phyloP scores from a whole-genome alignment of 2,113 vertebrate genomes.

The Gymnarchus niloticus region DNA sequence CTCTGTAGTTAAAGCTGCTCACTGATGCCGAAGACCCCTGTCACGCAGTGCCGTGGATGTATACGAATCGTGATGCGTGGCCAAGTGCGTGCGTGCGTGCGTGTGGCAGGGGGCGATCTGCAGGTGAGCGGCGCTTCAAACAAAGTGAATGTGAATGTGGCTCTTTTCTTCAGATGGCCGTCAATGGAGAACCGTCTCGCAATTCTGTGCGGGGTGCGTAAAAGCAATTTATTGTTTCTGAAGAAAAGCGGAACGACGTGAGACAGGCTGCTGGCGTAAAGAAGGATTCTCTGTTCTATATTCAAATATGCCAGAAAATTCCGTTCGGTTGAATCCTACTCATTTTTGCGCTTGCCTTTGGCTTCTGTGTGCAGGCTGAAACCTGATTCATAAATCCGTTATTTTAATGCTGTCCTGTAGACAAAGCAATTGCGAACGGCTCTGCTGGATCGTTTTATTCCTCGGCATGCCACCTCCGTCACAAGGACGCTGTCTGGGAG shows the following conservation, averaged over 20 bases:
- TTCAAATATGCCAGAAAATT: neutral
- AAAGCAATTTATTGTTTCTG: constrained; percentile 10
- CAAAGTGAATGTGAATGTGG: neutral
- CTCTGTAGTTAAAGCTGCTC: neutral
- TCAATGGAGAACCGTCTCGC: neutral
- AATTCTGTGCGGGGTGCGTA: neutral
- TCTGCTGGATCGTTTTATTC: neutral
- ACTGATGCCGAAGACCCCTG: neutral
- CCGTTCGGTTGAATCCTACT: neutral
- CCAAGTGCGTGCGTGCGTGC: neutral
- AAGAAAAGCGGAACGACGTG: neutral
- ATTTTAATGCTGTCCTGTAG: constrained; percentile 3
- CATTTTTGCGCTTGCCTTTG: neutral
- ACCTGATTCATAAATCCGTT: neutral
- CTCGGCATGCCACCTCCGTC: neutral
- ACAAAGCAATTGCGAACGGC: neutral
- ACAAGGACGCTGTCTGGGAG: neutral
- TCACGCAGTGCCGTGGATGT: neutral
- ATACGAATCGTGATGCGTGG: neutral
- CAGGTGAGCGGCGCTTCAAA: neutral
- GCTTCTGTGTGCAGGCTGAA: neutral
- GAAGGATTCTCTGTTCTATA: neutral
- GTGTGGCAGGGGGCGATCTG: neutral
- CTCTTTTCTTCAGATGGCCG: neutral
- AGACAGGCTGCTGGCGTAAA: neutral